phyloP scores from a whole-genome alignment of 2,888 invertebrate genomes.

The Aplocera efformata region DNA sequence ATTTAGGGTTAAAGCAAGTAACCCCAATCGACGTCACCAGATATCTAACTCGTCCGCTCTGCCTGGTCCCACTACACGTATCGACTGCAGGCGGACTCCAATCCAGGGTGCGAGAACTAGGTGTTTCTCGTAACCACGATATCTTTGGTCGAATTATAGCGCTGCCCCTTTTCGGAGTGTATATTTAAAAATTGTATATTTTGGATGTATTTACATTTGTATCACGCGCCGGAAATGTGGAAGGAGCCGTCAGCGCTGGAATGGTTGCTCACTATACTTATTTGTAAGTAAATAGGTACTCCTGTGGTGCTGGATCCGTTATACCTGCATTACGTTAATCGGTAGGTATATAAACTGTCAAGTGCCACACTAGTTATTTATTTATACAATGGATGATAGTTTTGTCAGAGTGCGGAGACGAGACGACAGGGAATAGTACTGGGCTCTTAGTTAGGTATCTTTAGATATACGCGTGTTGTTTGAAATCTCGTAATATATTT shows the following conservation, averaged over 20 bases:
- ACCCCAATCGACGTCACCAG: slow-evolving; percentile 37
- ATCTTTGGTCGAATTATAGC: slow-evolving; percentile 40
- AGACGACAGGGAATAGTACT: slow-evolving; percentile 65
- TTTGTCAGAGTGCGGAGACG: slow-evolving; percentile 36
- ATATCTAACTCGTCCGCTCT: slow-evolving; percentile 22
- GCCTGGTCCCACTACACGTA: too few species aligned
- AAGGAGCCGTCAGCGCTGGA: slow-evolving; percentile 57
- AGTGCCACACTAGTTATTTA: slow-evolving; percentile 74
- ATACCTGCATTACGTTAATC: slow-evolving; percentile 31
- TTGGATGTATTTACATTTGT: slow-evolving; percentile 74
- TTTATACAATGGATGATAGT: slow-evolving; percentile 39
- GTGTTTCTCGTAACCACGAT: too few species aligned
- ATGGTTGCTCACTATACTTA: slow-evolving; percentile 74
- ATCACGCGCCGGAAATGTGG: slow-evolving; percentile 43
- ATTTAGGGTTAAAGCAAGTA: slow-evolving; percentile 10
- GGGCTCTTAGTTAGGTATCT: slow-evolving; percentile 63
- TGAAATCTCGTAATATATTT: slow-evolving; percentile 80
- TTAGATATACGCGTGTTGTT: slow-evolving; percentile 72
- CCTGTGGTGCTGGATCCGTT: slow-evolving; percentile 63
- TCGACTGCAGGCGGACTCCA: too few species aligned
- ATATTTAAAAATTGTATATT: slow-evolving; percentile 64
- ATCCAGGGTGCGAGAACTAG: too few species aligned
- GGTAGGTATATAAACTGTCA: slow-evolving; percentile 47
- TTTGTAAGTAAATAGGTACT: slow-evolving; percentile 63
- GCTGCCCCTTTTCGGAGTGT: slow-evolving; percentile 55